Percentiles rank a stretch among this genome's conserved stretches.
Evolutionary conservation across 2,797 vertebrate species (phyloP).

Genomic region (Sebastolobus alascanus): DNA sequence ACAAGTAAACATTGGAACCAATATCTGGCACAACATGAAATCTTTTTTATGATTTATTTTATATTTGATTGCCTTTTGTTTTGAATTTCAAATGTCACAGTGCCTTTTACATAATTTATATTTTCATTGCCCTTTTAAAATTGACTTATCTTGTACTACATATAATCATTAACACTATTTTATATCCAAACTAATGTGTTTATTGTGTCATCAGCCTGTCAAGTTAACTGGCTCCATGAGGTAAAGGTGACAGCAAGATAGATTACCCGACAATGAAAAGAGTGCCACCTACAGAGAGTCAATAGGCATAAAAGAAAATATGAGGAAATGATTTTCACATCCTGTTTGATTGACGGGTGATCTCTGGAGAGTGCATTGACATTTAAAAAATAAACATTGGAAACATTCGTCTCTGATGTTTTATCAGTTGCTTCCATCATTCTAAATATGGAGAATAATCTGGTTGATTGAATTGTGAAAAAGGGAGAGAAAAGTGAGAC

Average conservation of each 20-base stretch:
- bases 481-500: too few species aligned
- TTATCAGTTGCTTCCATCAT: background rate
- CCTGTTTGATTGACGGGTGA: background rate
- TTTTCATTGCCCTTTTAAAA: background rate
- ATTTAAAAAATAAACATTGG: background rate
- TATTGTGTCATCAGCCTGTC: background rate
- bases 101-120: background rate
- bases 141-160: background rate
- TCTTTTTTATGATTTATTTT: background rate
- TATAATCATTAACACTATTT: background rate
- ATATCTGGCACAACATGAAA: background rate
- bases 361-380: background rate
- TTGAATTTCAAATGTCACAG: background rate
- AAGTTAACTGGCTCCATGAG: too few species aligned
- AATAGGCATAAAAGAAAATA: background rate
- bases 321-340: background rate
- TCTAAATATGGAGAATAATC: background rate
- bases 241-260: too few species aligned
- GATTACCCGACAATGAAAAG: background rate
- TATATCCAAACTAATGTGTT: background rate
- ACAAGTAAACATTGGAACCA: background rate
- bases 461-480: background rate
- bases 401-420: background rate
- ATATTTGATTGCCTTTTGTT: background rate
- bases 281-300: background rate